A percentile compares a stretch with the other conserved stretches of the same genome.
These are phyloP conservation scores for Maconellicoccus hirsutus DNA, from an alignment of 1,140 invertebrate species.

Conservation along the genomic window DNA sequence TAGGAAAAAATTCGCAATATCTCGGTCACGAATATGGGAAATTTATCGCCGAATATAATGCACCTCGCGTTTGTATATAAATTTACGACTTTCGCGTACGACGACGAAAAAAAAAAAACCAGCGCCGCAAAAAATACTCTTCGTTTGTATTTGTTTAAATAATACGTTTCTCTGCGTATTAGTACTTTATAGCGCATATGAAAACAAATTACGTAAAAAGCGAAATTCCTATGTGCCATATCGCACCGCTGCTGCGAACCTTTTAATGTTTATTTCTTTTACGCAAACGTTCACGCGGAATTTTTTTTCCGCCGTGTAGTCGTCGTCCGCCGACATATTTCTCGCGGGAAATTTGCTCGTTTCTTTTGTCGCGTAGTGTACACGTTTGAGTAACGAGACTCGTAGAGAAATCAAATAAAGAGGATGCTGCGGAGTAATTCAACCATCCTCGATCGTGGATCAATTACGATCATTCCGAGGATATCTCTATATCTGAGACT, in stretches of 20 bases:
- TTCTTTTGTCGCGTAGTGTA: too few species aligned
- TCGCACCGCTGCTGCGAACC: background rate
- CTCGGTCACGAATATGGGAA: background rate
- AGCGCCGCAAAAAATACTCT: background rate
- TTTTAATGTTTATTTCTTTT: background rate
- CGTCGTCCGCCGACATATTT: too few species aligned
- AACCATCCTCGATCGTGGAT: too few species aligned
- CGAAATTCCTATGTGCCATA: background rate
- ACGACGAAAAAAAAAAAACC: too few species aligned
- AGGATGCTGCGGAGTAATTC: too few species aligned
- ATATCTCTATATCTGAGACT: too few species aligned
- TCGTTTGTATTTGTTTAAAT: background rate
- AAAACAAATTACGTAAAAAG: slow-evolving; percentile 1
- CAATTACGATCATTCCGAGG: too few species aligned
- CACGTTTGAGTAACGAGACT: too few species aligned
- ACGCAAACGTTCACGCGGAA: too few species aligned
- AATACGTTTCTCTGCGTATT: background rate
- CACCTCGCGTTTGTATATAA: background rate
- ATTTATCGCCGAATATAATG: background rate
- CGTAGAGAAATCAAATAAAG: too few species aligned
- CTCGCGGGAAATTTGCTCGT: too few species aligned
- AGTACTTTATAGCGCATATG: background rate
- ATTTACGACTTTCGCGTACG: background rate
- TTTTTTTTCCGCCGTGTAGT: too few species aligned
- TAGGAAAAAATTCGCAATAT: background rate